Base-by-base conservation (phyloP, 2,888 invertebrate species). In the Drosophila birchii region DNA sequence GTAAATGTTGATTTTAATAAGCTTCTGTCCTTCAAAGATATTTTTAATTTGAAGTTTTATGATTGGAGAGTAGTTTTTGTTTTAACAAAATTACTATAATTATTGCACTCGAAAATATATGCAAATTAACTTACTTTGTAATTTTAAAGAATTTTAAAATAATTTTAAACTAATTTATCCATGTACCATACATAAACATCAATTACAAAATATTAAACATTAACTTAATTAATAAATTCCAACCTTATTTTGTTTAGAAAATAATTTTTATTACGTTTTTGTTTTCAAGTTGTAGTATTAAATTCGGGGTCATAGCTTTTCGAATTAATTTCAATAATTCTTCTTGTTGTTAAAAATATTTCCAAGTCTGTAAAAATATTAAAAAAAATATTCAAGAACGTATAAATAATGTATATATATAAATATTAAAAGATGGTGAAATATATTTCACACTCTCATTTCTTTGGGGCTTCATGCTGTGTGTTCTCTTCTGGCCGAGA, bases 401-500 rank as follows among this genome's bases (percentile, higher is more conserved):
- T 7, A 8, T 5, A n/a, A 39, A n/a, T 11, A 34, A 9, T 1
- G 11, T 8, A 29, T 1, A 34, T 8, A 29, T 11, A 9, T 6
- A 29, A 11, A 11, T 1, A 47, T 3, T 47, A 29, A 16, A 12
- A 34, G 20, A 16, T 51, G 3, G 3, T 20, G 1, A 51, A 9
- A 34, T 34, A 20, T 45, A 34, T 20, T 34, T 2, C 2, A 32
- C 1, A n/a, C n/a, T n/a, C n/a, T n/a, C n/a, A n/a, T n/a, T 45
- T 66, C 26, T 26, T 4, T 26, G 55, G 3, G 9, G 18, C 32
- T 34, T 34, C 45, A 26, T 45, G 38, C 32, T 64, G 54, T 66
- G 44, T 43, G 32, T 67, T 29, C 20, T 45, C 20, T 44, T 44
- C 29, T 34, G 20, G 44, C 8, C 14, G n/a, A 34, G 34, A 26